phyloP scores from a whole-genome alignment of 2,113 vertebrate species.

The Empidonax traillii region DNA sequence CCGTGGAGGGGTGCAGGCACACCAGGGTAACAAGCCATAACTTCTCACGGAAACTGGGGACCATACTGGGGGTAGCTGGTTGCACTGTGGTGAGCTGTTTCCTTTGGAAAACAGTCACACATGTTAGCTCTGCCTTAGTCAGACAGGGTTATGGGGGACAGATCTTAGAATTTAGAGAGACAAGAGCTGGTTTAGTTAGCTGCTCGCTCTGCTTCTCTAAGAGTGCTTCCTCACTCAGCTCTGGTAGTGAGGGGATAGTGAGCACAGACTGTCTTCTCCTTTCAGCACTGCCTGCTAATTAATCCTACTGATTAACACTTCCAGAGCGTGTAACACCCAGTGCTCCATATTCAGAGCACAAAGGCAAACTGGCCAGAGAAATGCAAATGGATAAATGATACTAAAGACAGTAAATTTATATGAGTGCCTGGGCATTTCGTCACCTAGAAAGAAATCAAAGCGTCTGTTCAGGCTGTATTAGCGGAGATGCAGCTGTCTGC shows the following conservation, averaged over 20 bases:
- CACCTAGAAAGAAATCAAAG: neutral
- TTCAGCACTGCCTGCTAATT: neutral
- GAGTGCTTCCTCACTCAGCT: neutral
- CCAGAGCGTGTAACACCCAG: neutral
- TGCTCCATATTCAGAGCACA: accelerated
- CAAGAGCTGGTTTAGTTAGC: neutral
- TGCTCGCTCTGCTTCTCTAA: neutral
- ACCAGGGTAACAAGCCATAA: accelerated
- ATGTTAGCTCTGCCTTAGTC: neutral
- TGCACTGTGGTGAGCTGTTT: neutral
- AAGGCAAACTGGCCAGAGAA: neutral
- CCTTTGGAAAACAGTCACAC: neutral
- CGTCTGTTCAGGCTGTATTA: neutral
- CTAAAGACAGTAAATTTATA: neutral
- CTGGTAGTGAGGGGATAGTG: neutral
- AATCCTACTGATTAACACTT: conserved; percentile 31
- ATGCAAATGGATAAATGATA: neutral
- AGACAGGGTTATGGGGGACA: neutral
- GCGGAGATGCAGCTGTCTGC: neutral
- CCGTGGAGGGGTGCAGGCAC: neutral
- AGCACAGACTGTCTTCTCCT: neutral
- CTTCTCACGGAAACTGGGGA: neutral
- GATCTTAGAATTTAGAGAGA: neutral
- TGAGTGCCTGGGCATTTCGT: neutral
- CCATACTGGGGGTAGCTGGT: neutral